These are phyloP conservation scores for Eupeodes corollae DNA, from an alignment of 1,140 invertebrate species.

Conservation along the genomic window DNA sequence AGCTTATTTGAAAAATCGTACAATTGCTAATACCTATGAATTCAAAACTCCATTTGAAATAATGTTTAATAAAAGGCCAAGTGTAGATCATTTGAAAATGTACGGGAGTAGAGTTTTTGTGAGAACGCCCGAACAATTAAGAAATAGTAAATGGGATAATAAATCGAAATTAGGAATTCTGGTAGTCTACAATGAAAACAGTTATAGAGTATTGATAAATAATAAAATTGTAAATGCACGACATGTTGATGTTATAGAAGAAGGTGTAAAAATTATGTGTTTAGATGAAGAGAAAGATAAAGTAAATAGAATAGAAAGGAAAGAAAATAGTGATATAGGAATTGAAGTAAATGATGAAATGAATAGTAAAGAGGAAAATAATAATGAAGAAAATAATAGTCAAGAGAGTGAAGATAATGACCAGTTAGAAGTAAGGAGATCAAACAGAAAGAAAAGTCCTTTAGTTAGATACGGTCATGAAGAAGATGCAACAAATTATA, in stretches of 20 bases:
- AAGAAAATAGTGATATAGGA: conserved; percentile 10
- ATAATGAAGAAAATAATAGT: conserved; percentile 6
- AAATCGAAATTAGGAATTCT: conserved; percentile 15
- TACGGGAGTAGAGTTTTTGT: conserved; percentile 23
- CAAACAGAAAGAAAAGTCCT: conserved; percentile 8
- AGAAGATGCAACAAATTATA: conserved; percentile 15
- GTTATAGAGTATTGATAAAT: conserved; percentile 6
- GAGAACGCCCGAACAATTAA: conserved; percentile 19
- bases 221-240: conserved; percentile 8
- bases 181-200: background rate
- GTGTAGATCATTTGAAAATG: conserved; percentile 23
- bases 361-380: too few species aligned
- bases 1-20: conserved; percentile 22
- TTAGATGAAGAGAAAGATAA: conserved; percentile 2
- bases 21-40: conserved; percentile 25
- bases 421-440: conserved; percentile 6
- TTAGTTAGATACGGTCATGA: conserved; percentile 15
- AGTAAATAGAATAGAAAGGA: background rate
- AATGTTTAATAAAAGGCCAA: conserved; percentile 27
- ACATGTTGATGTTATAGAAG: conserved; percentile 7
- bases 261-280: conserved; percentile 2
- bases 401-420: conserved; percentile 12
- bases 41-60: conserved; percentile 33
- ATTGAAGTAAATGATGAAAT: conserved; percentile 11
- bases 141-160: conserved; percentile 28